Evolutionary conservation across 2,113 vertebrate genomes (phyloP), one percentile per base, ranked within the genome.

Genomic region (Limanda limanda): DNA sequence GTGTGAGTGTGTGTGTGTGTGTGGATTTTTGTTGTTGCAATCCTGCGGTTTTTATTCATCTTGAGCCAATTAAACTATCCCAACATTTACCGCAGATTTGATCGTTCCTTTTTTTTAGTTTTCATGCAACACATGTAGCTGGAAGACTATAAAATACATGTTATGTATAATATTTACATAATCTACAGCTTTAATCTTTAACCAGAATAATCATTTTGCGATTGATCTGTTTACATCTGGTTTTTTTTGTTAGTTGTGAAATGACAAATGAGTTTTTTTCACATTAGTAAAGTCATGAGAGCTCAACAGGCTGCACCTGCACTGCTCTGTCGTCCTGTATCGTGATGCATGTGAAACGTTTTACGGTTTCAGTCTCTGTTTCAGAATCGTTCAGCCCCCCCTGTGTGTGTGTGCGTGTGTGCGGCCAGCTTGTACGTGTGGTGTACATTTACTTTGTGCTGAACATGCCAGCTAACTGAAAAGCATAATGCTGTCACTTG

Each of bases 361-460:
- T n/a, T 52, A 52, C 7, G 51, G 20, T n/a, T 54, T 54, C 20
- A 3, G 20, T 54, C 20, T n/a, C 20, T 14, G 51, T 54, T 54
- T n/a, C 51, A 20, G 18, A 54, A 54, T 54, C 3, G 45, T 18
- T 48, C 17, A 15, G 2, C 45, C 15, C 15, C 2, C 45, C 15
- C 15, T 1, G 12, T 12, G 42, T 45, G 42, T 45, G 42, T 45
- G 42, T 45, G 42, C 23, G 54, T 10, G 20, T 20, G n/a, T 21
- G 52, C 45, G 59, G 59, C 45, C 13, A 12, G 3, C 64, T 52
- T 55, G 14, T 82, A 42, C 13, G 12, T 42, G 40, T 12, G 6
- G 27, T 83, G 67, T 77, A 75, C 52, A 55, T 84, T 72, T 75
- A 60, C 68, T 89, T 85, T 86, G 71, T 84, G 76, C 31, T 51